phyloP scores from a whole-genome alignment of 2,888 invertebrate species.

The Scotopteryx bipunctaria region DNA sequence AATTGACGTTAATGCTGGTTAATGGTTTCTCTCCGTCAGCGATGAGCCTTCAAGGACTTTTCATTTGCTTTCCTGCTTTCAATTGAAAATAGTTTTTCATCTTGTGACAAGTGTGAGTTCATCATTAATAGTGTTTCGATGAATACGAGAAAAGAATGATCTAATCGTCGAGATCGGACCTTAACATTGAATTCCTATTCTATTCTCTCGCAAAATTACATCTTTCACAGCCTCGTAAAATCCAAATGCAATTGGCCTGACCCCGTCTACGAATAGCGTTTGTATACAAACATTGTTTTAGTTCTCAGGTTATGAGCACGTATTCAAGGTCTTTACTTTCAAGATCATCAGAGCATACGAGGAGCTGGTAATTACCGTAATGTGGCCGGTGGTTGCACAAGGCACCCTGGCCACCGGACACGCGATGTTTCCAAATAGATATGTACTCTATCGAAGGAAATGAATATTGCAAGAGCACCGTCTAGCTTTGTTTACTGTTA shows the following conservation, averaged over 20 bases:
- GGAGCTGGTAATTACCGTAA: slow-evolving; percentile 71
- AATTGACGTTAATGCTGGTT: slow-evolving; percentile 33
- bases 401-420: slow-evolving; percentile 46
- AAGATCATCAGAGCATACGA: slow-evolving; percentile 78
- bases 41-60: slow-evolving; percentile 19
- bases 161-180: slow-evolving; percentile 2
- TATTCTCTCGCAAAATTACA: slow-evolving; percentile 23
- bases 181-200: slow-evolving; percentile 20
- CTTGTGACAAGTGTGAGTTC: background rate
- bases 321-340: slow-evolving; percentile 79
- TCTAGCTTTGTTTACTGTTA: slow-evolving; percentile 39
- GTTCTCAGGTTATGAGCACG: slow-evolving; percentile 66
- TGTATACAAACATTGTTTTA: slow-evolving; percentile 70
- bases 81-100: background rate
- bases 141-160: slow-evolving; percentile 3
- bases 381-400: slow-evolving; percentile 68
- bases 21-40: slow-evolving; percentile 18
- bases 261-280: slow-evolving; percentile 45
- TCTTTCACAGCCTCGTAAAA: slow-evolving; percentile 30
- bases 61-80: slow-evolving; percentile 8
- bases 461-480: slow-evolving; percentile 47
- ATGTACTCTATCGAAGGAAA: slow-evolving; percentile 48
- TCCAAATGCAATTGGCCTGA: slow-evolving; percentile 28
- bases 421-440: slow-evolving; percentile 63
- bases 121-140: background rate